Evolutionary conservation across 2,797 vertebrate genomes (phyloP).

Genomic region (Phoxinus dragarum): DNA sequence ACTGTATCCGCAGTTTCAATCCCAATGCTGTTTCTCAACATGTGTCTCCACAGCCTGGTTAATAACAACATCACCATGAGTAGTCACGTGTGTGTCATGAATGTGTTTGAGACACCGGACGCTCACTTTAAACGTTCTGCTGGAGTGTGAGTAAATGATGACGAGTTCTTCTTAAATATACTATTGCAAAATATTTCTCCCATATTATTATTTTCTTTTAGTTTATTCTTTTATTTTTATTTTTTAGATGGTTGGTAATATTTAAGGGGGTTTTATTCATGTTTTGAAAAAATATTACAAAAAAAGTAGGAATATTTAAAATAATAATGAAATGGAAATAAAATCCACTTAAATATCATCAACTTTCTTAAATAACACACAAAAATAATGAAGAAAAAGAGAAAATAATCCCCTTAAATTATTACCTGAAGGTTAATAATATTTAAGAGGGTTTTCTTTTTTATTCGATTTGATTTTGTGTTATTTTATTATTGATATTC

Average conservation of each 20-base stretch:
- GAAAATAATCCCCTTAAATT: not conserved
- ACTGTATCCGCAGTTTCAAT: not conserved
- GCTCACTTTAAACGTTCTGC: not conserved
- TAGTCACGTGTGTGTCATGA: not conserved
- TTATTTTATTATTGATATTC: not conserved
- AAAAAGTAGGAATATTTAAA: not conserved
- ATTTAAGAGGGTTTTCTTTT: not conserved
- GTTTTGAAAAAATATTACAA: not conserved
- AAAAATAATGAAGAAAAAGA: not conserved
- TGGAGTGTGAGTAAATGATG: not conserved
- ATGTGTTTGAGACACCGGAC: not conserved
- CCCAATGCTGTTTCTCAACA: slow-evolving; percentile 3
- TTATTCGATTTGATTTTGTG: not conserved
- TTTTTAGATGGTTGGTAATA: not conserved
- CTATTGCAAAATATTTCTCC: not conserved
- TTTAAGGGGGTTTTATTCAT: not conserved
- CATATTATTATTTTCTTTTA: not conserved
- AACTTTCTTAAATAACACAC: not conserved
- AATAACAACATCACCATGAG: not conserved
- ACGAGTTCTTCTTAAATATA: not conserved
- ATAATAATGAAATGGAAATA: not conserved
- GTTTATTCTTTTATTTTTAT: not conserved
- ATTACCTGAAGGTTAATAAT: not conserved
- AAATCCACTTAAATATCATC: not conserved
- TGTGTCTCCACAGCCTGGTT: not conserved